These are phyloP conservation scores for Gallinago paraguaiae DNA, from an alignment of 2,113 vertebrate species.

Conservation along the genomic window DNA sequence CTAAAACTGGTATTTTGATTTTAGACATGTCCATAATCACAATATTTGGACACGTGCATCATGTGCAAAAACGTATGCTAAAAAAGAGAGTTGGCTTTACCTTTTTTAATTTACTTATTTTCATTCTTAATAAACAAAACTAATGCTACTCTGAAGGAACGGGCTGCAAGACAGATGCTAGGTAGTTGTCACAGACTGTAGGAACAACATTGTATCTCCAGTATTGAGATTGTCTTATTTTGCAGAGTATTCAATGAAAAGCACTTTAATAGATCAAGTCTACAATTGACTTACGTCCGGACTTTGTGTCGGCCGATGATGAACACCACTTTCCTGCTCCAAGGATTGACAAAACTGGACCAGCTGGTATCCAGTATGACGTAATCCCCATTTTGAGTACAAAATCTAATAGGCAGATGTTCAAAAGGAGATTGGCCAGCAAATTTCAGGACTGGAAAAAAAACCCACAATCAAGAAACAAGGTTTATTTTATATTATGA, in stretches of 20 bases:
- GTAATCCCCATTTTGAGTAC: conserved; percentile 89
- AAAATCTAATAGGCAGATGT: conserved; percentile 85
- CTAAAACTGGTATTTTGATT: neutral
- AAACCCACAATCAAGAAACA: neutral
- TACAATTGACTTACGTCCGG: conserved; percentile 79
- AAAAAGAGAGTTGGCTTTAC: neutral
- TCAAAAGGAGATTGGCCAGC: conserved; percentile 88
- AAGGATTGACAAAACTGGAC: conserved; percentile 92
- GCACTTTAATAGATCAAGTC: neutral
- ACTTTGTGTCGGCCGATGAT: conserved; percentile 91
- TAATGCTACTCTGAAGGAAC: neutral
- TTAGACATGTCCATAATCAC: neutral
- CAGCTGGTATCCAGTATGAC: conserved; percentile 89
- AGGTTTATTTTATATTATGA: neutral
- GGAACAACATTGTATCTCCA: neutral
- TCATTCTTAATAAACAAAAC: neutral
- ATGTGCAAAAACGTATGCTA: neutral
- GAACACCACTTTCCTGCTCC: conserved; percentile 90
- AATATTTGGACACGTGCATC: neutral
- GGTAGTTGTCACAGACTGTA: neutral
- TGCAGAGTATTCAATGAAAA: neutral
- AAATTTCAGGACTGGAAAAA: conserved; percentile 82
- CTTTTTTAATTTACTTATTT: neutral
- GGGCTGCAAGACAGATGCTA: neutral
- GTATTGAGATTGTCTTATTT: neutral